Conservation (phyloP, 2,888 invertebrate genomes). For the Aethes cnicana region DNA sequence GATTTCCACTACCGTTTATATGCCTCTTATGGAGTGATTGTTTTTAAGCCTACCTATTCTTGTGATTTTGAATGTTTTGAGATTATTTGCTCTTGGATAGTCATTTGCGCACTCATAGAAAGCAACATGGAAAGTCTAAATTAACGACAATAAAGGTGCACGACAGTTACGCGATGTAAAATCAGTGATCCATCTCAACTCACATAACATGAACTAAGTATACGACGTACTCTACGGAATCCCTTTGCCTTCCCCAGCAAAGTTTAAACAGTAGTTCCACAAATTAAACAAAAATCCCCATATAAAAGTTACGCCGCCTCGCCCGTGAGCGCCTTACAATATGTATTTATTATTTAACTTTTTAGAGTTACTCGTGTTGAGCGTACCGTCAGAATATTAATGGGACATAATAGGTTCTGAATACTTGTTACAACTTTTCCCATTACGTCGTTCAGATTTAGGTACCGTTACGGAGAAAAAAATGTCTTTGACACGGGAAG, state of each 20-base stretch:
- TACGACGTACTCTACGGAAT: too few species aligned
- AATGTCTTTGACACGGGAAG: constrained; percentile 62
- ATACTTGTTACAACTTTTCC: constrained; percentile 82
- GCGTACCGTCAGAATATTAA: constrained; percentile 76
- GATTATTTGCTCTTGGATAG: not conserved
- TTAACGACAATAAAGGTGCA: too few species aligned
- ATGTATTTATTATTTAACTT: constrained; percentile 60
- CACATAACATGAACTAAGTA: too few species aligned
- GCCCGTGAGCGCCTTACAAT: constrained; percentile 1
- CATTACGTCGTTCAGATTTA: constrained; percentile 73
- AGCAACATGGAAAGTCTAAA: too few species aligned
- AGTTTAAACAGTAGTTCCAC: too few species aligned
- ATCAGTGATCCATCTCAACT: too few species aligned
- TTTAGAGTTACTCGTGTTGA: constrained; percentile 62
- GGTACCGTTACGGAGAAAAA: constrained; percentile 59
- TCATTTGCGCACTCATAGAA: too few species aligned
- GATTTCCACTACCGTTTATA: constrained; percentile 22
- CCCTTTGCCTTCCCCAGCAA: too few species aligned
- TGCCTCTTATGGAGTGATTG: too few species aligned
- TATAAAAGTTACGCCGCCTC: not conserved
- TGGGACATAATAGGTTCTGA: constrained; percentile 75
- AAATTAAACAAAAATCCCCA: too few species aligned
- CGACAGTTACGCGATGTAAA: too few species aligned
- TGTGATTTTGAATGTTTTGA: not conserved
- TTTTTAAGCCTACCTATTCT: constrained; percentile 19